phyloP scores from a whole-genome alignment of 2,113 vertebrate species.

The Bettongia penicillata region DNA sequence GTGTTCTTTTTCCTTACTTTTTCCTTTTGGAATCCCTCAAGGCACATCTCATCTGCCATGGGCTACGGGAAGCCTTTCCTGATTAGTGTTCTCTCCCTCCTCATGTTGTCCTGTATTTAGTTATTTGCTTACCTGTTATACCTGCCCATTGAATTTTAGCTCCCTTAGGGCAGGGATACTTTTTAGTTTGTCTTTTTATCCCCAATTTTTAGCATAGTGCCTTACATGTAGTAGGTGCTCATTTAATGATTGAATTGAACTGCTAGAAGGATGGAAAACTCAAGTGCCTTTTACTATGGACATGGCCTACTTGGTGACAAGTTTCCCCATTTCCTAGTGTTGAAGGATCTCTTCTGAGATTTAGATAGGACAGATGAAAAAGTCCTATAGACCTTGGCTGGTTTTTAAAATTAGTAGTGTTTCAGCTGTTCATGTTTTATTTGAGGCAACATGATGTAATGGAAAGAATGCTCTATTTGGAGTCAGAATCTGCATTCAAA shows the following conservation, averaged over 20 bases:
- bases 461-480: background rate
- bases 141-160: background rate
- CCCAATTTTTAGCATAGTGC: background rate
- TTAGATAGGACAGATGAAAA: background rate
- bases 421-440: background rate
- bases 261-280: background rate
- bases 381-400: background rate
- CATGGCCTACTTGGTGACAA: background rate
- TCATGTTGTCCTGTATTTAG: background rate
- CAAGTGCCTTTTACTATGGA: background rate
- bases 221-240: background rate
- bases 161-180: background rate
- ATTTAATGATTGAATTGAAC: background rate
- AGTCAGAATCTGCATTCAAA: background rate
- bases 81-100: background rate
- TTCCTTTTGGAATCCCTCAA: background rate
- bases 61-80: background rate
- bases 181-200: background rate
- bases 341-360: background rate
- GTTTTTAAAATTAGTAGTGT: background rate
- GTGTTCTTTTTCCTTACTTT: background rate
- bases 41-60: background rate
- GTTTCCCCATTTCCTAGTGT: background rate
- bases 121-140: background rate
- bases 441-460: background rate